phyloP scores from a whole-genome alignment of 2,888 invertebrate genomes.

The Agriopis leucophaearia region DNA sequence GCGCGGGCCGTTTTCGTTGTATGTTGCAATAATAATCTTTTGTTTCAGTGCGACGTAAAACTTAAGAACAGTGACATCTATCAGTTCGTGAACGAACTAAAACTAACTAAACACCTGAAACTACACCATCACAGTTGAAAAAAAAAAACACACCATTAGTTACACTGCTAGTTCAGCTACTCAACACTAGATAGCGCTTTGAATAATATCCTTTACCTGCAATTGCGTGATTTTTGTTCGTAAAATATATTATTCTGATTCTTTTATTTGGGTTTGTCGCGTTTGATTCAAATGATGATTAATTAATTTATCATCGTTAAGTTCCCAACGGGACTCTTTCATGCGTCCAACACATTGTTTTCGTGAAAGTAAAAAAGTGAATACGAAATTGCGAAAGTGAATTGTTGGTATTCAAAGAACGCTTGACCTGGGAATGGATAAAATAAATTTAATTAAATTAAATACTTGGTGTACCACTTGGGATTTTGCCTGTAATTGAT shows the following conservation, averaged over 20 bases:
- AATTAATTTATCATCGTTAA: not conserved
- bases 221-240: slow-evolving; percentile 5
- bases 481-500: not conserved
- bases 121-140: not conserved
- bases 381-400: not conserved
- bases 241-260: not conserved
- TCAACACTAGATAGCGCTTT: slow-evolving; percentile 24
- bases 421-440: slow-evolving; percentile 25
- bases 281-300: slow-evolving; percentile 1
- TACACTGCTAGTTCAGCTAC: slow-evolving; percentile 6
- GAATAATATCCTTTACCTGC: not conserved
- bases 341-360: slow-evolving; percentile 26
- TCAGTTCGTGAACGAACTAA: not conserved
- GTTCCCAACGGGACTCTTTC: slow-evolving; percentile 12
- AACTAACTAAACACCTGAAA: not conserved
- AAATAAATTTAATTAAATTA: not conserved
- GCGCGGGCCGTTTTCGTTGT: no score
- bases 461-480: not conserved
- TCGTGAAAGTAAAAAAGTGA: slow-evolving; percentile 44
- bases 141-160: no score
- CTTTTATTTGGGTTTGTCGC: not conserved
- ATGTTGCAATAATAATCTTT: no score
- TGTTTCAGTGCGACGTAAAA: no score
- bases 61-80: not conserved
- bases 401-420: slow-evolving; percentile 38